phyloP scores from a whole-genome alignment of 2,113 vertebrate species.

The Megaceryle torquata region DNA sequence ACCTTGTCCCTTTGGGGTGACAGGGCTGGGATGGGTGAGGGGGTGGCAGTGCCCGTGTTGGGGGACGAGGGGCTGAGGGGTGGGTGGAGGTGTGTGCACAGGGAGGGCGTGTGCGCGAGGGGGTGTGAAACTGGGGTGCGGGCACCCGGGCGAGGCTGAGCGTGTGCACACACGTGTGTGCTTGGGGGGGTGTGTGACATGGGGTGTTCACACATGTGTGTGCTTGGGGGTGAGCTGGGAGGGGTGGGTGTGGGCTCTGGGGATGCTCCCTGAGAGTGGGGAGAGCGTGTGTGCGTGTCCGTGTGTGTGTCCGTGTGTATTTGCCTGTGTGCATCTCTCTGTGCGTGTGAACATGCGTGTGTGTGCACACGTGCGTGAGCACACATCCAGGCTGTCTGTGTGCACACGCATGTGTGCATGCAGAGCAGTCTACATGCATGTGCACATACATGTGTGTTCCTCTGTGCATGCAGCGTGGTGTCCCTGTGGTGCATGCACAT shows the following conservation, averaged over 20 bases:
- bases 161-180: rapidly evolving
- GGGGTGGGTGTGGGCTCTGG: background rate
- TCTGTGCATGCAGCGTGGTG: too few relatives aligned
- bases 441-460: too few relatives aligned
- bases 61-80: background rate
- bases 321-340: too few relatives aligned
- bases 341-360: too few relatives aligned
- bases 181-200: rapidly evolving
- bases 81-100: too few relatives aligned
- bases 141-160: background rate
- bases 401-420: too few relatives aligned
- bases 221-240: background rate
- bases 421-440: too few relatives aligned
- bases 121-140: rapidly evolving
- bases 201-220: rapidly evolving
- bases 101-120: background rate
- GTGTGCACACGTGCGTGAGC: too few relatives aligned
- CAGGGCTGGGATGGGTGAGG: too few relatives aligned
- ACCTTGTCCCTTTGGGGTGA: background rate
- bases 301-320: too few relatives aligned
- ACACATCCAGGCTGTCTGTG: too few relatives aligned
- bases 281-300: too few relatives aligned
- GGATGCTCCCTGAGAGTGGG: background rate
- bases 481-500: background rate
- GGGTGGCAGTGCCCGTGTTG: background rate